Conservation (phyloP, 2,888 invertebrate species). For the Asteroscopus sphinx region DNA sequence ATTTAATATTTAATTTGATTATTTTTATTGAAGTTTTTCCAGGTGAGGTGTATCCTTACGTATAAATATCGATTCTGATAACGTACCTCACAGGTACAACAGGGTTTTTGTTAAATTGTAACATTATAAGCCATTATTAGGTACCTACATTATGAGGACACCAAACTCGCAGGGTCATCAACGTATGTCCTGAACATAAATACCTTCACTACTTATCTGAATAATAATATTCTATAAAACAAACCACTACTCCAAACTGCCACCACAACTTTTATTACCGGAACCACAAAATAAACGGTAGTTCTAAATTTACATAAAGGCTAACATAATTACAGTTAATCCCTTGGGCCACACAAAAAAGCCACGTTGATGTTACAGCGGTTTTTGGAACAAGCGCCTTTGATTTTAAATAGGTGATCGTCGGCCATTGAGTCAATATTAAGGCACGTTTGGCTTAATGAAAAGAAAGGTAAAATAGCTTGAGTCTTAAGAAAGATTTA, state of each 20-base stretch:
- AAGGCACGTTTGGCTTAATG: slow-evolving; percentile 54
- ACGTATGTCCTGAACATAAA: too few relatives aligned
- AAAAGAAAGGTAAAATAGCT: slow-evolving; percentile 27
- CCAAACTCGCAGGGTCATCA: too few relatives aligned
- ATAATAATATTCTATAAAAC: slow-evolving; percentile 10
- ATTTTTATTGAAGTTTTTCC: too few relatives aligned
- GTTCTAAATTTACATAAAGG: slow-evolving; percentile 44
- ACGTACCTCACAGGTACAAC: too few relatives aligned
- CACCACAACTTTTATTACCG: slow-evolving; percentile 17
- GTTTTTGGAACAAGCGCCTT: slow-evolving; percentile 54
- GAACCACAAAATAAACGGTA: slow-evolving; percentile 31
- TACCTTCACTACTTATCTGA: too few relatives aligned
- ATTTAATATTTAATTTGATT: too few relatives aligned
- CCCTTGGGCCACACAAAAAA: slow-evolving; percentile 45
- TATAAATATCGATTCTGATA: too few relatives aligned
- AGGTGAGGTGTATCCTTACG: too few relatives aligned
- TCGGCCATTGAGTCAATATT: slow-evolving; percentile 56
- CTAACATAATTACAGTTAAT: slow-evolving; percentile 49
- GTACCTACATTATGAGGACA: too few relatives aligned
- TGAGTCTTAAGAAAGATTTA: too few relatives aligned
- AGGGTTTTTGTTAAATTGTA: too few relatives aligned
- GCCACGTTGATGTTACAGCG: slow-evolving; percentile 23
- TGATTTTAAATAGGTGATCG: slow-evolving; percentile 66
- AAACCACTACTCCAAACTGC: slow-evolving; percentile 6
- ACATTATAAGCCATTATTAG: too few relatives aligned